Conservation (phyloP, 2,797 vertebrate species). For the Eulemur coronatus region DNA sequence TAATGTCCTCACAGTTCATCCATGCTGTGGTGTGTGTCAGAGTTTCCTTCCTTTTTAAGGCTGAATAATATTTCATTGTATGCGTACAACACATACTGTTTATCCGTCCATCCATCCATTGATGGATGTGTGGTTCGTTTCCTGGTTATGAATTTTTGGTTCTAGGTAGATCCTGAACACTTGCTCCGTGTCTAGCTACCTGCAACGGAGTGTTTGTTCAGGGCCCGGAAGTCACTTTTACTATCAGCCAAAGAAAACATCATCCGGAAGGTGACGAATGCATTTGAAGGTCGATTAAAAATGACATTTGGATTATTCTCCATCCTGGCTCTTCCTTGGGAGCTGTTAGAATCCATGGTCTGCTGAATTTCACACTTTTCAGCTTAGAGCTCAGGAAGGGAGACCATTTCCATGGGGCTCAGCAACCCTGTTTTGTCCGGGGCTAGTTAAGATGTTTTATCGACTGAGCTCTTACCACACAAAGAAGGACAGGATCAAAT, state of each 20-base stretch:
- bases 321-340: no score
- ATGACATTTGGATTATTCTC: not conserved
- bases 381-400: not conserved
- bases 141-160: not conserved
- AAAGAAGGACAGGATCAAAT: not conserved
- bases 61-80: not conserved
- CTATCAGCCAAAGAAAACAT: not conserved
- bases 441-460: not conserved
- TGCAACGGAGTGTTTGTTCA: not conserved
- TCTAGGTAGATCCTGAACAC: not conserved
- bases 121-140: not conserved
- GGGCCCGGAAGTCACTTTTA: not conserved
- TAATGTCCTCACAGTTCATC: not conserved
- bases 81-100: not conserved
- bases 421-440: not conserved
- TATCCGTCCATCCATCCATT: not conserved
- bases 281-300: not conserved
- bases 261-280: not conserved
- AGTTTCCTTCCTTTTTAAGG: not conserved
- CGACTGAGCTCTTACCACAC: not conserved
- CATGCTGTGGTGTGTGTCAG: accelerated
- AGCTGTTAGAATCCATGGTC: not conserved
- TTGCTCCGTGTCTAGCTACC: not conserved
- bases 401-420: not conserved
- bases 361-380: not conserved